Conservation (phyloP, 1,140 invertebrate species). For the Dendroctonus valens region DNA sequence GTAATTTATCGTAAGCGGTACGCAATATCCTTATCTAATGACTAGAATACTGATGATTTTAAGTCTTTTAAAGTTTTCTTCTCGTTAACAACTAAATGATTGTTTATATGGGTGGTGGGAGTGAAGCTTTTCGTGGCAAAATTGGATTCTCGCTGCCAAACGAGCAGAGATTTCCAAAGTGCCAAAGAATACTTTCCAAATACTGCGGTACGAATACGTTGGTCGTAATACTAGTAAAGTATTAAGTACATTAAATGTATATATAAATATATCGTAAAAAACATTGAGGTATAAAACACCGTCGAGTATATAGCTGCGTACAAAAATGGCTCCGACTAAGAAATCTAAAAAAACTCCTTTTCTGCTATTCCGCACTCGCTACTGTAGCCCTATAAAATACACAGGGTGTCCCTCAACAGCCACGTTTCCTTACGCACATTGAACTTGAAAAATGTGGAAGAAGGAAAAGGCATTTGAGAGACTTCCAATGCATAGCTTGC, state of each 20-base stretch:
- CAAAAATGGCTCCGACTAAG: constrained; percentile 30
- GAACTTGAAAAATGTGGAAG: no score
- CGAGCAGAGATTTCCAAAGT: no score
- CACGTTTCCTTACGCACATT: no score
- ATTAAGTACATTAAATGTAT: constrained; percentile 32
- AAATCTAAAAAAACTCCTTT: constrained; percentile 8
- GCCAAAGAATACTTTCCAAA: constrained; percentile 36
- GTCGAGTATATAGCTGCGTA: constrained; percentile 37
- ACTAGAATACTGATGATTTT: constrained; percentile 52
- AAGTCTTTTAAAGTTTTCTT: constrained; percentile 43
- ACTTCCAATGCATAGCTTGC: no score
- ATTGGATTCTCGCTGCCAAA: no score
- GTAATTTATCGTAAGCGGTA: constrained; percentile 39
- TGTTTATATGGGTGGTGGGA: background rate
- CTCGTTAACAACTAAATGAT: background rate
- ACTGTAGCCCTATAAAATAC: no score
- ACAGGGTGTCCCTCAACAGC: no score
- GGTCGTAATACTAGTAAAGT: constrained; percentile 35
- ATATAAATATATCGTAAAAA: constrained; percentile 40
- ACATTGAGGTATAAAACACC: constrained; percentile 47
- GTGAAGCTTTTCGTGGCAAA: no score
- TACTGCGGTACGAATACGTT: constrained; percentile 41
- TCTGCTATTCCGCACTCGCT: background rate
- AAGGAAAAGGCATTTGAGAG: no score
- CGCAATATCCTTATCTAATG: constrained; percentile 44